These are phyloP conservation scores for Barnardius zonarius DNA, from an alignment of 2,113 vertebrate species.

Conservation along the genomic window DNA sequence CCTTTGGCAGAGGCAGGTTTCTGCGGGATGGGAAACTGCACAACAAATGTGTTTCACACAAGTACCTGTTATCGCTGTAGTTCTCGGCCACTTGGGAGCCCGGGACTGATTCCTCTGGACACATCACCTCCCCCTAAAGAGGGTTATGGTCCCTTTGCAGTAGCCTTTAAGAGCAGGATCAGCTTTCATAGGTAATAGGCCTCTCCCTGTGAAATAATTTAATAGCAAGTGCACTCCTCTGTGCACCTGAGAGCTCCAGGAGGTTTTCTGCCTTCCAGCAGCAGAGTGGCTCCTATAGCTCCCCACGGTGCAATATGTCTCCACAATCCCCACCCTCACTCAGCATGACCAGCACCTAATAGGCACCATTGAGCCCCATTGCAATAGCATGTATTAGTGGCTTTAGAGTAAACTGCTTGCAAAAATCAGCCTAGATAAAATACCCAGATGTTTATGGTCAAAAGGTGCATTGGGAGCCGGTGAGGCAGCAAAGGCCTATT, in stretches of 20 bases:
- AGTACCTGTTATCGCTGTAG: not conserved
- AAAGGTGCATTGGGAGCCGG: conserved; percentile 49
- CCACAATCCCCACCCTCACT: not conserved
- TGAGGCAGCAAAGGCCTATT: conserved; percentile 38
- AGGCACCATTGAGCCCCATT: not conserved
- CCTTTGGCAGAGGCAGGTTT: not conserved
- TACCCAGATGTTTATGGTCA: conserved; percentile 56
- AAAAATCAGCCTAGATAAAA: conserved; percentile 54
- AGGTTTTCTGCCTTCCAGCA: conserved; percentile 28
- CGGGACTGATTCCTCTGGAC: not conserved
- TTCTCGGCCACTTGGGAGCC: not conserved
- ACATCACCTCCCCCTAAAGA: not conserved
- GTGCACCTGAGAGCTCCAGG: conserved; percentile 9
- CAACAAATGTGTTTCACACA: not conserved
- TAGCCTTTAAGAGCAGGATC: not conserved
- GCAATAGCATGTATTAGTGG: conserved; percentile 7
- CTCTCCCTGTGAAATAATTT: conserved; percentile 28
- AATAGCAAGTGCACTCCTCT: not conserved
- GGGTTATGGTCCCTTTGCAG: not conserved
- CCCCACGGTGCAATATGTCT: not conserved
- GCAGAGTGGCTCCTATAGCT: conserved; percentile 9
- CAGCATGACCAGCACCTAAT: conserved; percentile 20
- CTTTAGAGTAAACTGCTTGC: conserved; percentile 41
- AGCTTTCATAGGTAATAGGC: not conserved
- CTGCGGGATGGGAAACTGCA: not conserved